These are phyloP conservation scores for Eumacrocentrus americanus DNA, from an alignment of 2,888 invertebrate genomes.

Conservation along the genomic window DNA sequence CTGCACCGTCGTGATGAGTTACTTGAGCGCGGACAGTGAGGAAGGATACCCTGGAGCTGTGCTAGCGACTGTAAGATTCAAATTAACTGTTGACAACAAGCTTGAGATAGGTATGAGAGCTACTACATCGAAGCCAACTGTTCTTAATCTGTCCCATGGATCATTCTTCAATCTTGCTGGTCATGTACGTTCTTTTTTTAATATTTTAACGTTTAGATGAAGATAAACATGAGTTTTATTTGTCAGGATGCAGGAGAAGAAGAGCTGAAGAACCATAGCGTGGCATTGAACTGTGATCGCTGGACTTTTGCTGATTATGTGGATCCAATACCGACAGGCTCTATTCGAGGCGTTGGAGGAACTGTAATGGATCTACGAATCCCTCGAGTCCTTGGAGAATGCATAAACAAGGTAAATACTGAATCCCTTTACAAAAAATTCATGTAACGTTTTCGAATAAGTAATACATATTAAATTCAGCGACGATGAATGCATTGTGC, in stretches of 20 bases:
- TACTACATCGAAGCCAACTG: slow-evolving; percentile 64
- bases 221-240: not conserved
- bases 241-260: slow-evolving; percentile 68
- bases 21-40: slow-evolving; percentile 65
- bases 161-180: slow-evolving; percentile 70
- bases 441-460: not conserved
- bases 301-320: slow-evolving; percentile 73
- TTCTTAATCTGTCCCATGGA: slow-evolving; percentile 69
- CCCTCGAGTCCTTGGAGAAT: slow-evolving; percentile 69
- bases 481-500: too few species aligned
- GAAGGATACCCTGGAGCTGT: slow-evolving; percentile 69
- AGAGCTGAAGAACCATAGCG: slow-evolving; percentile 70
- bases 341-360: slow-evolving; percentile 72
- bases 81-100: slow-evolving; percentile 63
- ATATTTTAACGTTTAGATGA: not conserved
- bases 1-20: slow-evolving; percentile 60
- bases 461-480: not conserved
- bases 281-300: slow-evolving; percentile 77
- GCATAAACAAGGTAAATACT: slow-evolving; percentile 66
- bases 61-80: slow-evolving; percentile 62
- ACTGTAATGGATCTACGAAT: slow-evolving; percentile 77
- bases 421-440: not conserved
- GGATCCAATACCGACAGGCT: slow-evolving; percentile 74
- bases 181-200: slow-evolving; percentile 59
- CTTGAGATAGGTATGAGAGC: slow-evolving; percentile 65